A percentile compares a stretch with the other conserved stretches of the same genome.
Conservation (phyloP, 2,888 invertebrate species). For the Rhorus exstirpatorius region DNA sequence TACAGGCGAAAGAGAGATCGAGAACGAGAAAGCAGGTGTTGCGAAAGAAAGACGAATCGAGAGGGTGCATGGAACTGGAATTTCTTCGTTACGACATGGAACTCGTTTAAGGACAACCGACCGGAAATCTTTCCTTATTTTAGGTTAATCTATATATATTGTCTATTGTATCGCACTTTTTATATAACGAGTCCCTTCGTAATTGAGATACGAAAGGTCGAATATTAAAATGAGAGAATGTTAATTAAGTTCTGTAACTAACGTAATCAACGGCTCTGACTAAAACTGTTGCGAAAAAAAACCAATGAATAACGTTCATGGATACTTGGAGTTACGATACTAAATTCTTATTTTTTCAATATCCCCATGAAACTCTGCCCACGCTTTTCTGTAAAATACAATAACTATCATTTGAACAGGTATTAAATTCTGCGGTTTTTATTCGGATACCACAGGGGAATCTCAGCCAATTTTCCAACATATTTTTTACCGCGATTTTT, state of each 20-base stretch:
- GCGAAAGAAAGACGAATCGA: constrained; percentile 35
- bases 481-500: neutral
- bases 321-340: too few species aligned
- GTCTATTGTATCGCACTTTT: neutral
- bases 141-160: neutral
- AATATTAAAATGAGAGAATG: too few species aligned
- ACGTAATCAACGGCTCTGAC: too few species aligned
- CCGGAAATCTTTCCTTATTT: constrained; percentile 13
- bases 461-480: neutral
- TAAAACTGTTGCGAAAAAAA: too few species aligned
- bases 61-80: constrained; percentile 51
- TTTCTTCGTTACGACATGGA: constrained; percentile 32
- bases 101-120: constrained; percentile 1
- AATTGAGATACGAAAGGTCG: neutral
- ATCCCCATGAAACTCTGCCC: too few species aligned
- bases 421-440: too few species aligned
- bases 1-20: constrained; percentile 6
- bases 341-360: too few species aligned
- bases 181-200: neutral
- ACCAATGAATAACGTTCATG: too few species aligned
- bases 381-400: too few species aligned
- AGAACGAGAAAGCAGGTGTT: constrained; percentile 23
- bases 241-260: too few species aligned
- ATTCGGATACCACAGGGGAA: neutral
- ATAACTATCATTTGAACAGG: too few species aligned